These are phyloP conservation scores for Pasiphila rectangulata DNA, from an alignment of 2,888 invertebrate species.

Conservation along the genomic window DNA sequence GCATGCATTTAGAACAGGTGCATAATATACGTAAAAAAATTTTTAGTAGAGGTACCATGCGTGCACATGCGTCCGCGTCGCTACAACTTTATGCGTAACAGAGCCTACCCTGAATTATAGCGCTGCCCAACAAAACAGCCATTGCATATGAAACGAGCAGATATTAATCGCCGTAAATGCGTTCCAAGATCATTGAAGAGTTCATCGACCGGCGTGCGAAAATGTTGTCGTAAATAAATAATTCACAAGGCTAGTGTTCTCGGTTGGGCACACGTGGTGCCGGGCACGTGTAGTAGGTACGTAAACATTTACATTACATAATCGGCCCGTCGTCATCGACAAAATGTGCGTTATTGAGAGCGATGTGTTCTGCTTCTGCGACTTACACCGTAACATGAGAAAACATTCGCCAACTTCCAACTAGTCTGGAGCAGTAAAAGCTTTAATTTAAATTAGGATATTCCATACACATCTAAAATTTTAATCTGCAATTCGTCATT, in stretches of 20 bases:
- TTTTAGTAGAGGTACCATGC: too few species aligned
- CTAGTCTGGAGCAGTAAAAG: background rate
- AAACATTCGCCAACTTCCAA: background rate
- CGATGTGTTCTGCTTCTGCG: conserved; percentile 57
- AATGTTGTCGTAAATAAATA: conserved; percentile 81
- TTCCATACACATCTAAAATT: too few species aligned
- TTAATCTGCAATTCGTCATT: too few species aligned
- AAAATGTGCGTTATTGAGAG: conserved; percentile 64
- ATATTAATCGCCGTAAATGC: conserved; percentile 76
- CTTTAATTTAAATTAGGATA: too few species aligned
- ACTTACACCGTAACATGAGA: conserved; percentile 45
- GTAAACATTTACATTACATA: conserved; percentile 80
- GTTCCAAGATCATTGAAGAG: conserved; percentile 76
- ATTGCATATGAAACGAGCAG: conserved; percentile 45
- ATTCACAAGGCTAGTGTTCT: conserved; percentile 81
- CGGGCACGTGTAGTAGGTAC: conserved; percentile 75
- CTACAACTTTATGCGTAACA: background rate
- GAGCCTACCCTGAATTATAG: background rate
- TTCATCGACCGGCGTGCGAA: conserved; percentile 80
- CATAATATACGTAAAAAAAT: too few species aligned
- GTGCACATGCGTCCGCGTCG: too few species aligned
- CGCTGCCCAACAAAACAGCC: conserved; percentile 17
- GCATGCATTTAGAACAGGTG: too few species aligned
- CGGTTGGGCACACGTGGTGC: conserved; percentile 74
- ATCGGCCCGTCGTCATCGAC: conserved; percentile 75